phyloP scores from a whole-genome alignment of 2,113 vertebrate species.

The Syrmaticus mikado region DNA sequence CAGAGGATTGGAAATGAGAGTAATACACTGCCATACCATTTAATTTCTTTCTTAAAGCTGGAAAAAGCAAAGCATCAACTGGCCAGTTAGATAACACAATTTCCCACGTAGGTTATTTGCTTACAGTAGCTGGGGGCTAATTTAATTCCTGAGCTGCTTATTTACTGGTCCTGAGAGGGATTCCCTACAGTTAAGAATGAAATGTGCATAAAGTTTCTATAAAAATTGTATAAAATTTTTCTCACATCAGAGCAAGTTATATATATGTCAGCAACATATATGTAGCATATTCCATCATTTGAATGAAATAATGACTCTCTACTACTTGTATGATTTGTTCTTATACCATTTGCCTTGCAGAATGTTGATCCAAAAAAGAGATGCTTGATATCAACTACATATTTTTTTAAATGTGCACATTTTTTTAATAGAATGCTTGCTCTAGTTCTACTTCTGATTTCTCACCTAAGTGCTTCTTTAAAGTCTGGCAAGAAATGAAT shows the following conservation, averaged over 20 bases:
- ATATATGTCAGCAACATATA: background rate
- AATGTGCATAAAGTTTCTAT: slow-evolving; percentile 17
- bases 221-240: slow-evolving; percentile 45
- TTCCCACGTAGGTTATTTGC: slow-evolving; percentile 79
- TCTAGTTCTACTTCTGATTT: background rate
- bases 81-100: slow-evolving; percentile 83
- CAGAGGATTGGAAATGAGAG: slow-evolving; percentile 82
- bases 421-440: background rate
- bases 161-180: slow-evolving; percentile 75
- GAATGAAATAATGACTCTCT: slow-evolving; percentile 1
- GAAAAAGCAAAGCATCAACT: slow-evolving; percentile 79
- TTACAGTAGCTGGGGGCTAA: slow-evolving; percentile 74
- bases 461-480: background rate
- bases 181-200: slow-evolving; percentile 73
- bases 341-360: background rate
- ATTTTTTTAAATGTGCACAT: background rate
- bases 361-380: background rate
- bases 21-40: slow-evolving; percentile 79
- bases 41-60: slow-evolving; percentile 82
- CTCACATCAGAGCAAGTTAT: background rate
- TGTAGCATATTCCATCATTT: slow-evolving; percentile 16
- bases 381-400: background rate
- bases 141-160: slow-evolving; percentile 80
- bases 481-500: background rate
- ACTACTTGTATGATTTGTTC: background rate